Conservation (phyloP, 2,888 invertebrate genomes). For the Andrena hattorfiana region DNA sequence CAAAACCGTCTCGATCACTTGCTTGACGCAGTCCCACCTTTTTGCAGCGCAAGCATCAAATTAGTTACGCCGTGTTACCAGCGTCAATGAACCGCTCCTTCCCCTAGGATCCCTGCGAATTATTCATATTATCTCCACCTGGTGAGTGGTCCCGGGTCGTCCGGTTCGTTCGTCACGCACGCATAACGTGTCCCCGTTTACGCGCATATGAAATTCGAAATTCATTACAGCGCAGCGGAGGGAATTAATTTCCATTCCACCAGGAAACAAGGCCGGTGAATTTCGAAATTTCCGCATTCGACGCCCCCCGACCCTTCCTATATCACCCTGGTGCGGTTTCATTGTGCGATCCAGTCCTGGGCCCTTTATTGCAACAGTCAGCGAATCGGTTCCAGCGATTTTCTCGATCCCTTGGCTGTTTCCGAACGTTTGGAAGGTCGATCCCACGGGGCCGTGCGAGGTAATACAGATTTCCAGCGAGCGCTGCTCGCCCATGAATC, state of each 20-base stretch:
- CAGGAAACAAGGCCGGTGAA: constrained; percentile 20
- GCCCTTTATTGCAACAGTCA: constrained; percentile 9
- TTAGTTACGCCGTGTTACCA: background rate
- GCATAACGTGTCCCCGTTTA: background rate
- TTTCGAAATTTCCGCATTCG: constrained; percentile 35
- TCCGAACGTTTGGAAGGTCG: background rate
- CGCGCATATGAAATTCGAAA: constrained; percentile 25
- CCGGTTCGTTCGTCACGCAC: constrained; percentile 9
- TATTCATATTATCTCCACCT: constrained; percentile 18
- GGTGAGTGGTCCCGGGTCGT: background rate
- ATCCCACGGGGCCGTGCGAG: constrained; percentile 5
- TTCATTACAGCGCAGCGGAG: constrained; percentile 26
- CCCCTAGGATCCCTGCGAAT: constrained; percentile 6
- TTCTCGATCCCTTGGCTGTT: constrained; percentile 12
- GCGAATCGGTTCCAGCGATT: constrained; percentile 9
- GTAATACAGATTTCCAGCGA: constrained; percentile 9
- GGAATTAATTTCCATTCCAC: constrained; percentile 38
- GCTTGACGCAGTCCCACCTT: no score
- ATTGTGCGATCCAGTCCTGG: background rate
- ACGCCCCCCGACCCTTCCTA: background rate
- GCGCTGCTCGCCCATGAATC: background rate
- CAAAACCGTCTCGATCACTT: no score
- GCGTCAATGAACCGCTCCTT: constrained; percentile 5
- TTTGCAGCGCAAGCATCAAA: background rate
- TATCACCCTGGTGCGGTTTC: background rate